These are phyloP conservation scores for Cochlearius cochlearius DNA, from an alignment of 2,113 vertebrate species.

Conservation along the genomic window DNA sequence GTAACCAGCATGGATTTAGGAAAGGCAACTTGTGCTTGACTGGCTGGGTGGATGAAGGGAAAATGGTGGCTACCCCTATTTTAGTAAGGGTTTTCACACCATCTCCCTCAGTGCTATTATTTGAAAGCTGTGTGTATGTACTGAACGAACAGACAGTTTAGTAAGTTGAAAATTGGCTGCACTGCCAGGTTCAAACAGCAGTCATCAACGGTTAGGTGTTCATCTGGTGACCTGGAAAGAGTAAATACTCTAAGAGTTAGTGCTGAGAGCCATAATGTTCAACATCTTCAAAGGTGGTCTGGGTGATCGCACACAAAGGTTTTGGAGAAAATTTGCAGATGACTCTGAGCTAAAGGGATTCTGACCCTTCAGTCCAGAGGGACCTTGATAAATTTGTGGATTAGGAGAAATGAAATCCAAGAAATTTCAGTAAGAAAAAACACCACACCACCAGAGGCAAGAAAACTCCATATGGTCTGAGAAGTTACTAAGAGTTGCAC, in stretches of 20 bases:
- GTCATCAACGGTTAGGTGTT: background rate
- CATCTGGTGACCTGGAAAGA: background rate
- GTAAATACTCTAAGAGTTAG: background rate
- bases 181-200: background rate
- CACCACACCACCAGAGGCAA: background rate
- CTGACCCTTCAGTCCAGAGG: background rate
- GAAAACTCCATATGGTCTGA: background rate
- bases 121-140: background rate
- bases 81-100: background rate
- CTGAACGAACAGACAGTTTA: background rate
- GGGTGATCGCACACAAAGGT: background rate
- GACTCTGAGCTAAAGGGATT: background rate
- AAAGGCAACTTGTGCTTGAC: background rate
- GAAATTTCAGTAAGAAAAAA: background rate
- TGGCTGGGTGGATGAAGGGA: background rate
- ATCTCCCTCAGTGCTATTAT: background rate
- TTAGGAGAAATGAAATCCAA: background rate
- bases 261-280: background rate
- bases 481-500: background rate
- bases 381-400: background rate
- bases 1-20: background rate
- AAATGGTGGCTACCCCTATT: background rate
- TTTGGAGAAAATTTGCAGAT: background rate
- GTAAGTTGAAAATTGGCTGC: background rate
- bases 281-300: background rate